Evolutionary conservation across 2,797 vertebrate species (phyloP).

Genomic region (Champsocephalus gunnari): DNA sequence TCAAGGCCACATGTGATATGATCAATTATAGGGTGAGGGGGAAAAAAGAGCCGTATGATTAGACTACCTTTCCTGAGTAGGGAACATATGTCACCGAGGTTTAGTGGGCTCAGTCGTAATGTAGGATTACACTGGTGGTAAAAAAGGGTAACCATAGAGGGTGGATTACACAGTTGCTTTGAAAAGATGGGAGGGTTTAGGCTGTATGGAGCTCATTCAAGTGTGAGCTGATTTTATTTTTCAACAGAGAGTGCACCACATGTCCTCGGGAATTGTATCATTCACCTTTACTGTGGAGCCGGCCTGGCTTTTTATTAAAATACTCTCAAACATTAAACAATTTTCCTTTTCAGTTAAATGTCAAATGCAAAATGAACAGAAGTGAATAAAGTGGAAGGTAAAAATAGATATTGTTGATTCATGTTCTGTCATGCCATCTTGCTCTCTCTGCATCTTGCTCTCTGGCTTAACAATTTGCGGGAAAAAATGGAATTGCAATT

Average conservation of each 20-base stretch:
- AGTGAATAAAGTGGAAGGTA: not conserved
- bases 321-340: constrained; percentile 2
- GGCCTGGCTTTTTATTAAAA: constrained; percentile 15
- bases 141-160: constrained; percentile 62
- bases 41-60: constrained; percentile 73
- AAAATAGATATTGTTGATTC: not conserved
- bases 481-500: not conserved
- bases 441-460: not conserved
- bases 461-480: not conserved
- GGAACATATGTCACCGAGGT: constrained; percentile 79
- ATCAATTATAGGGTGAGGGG: constrained; percentile 77
- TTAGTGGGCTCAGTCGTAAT: constrained; percentile 69
- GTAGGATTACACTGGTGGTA: constrained; percentile 63
- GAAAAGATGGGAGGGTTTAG: constrained; percentile 59
- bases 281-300: constrained; percentile 3
- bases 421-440: not conserved
- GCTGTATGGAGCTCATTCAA: constrained; percentile 60
- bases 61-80: constrained; percentile 74
- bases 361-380: not conserved
- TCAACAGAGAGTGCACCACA: constrained; percentile 17
- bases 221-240: constrained; percentile 57
- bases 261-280: constrained; percentile 14
- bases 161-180: constrained; percentile 67
- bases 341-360: not conserved
- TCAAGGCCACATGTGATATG: constrained; percentile 80